Conservation (phyloP, 2,888 invertebrate species). For the Epirrhoe tristata region DNA sequence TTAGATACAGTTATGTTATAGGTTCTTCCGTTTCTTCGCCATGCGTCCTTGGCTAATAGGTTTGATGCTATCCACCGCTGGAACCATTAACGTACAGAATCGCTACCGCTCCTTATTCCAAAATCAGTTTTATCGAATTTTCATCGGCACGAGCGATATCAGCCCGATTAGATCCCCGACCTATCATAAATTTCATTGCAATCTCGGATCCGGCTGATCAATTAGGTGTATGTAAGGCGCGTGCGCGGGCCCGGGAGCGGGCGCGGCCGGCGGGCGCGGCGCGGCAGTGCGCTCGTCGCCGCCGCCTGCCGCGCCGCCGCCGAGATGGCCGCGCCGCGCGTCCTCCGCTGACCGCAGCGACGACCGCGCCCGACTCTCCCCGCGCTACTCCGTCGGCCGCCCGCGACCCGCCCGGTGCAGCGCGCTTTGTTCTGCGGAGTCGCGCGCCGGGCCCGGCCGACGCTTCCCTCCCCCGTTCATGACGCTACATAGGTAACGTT, state of each 20-base stretch:
- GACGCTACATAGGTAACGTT: conserved; percentile 72
- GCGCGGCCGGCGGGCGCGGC: conserved; percentile 56
- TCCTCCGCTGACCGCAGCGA: conserved; percentile 70
- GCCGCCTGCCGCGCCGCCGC: conserved; percentile 76
- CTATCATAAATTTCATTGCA: conserved; percentile 83
- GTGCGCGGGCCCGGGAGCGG: conserved; percentile 50
- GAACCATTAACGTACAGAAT: conserved; percentile 13
- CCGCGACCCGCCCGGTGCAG: conserved; percentile 49
- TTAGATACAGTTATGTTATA: conserved; percentile 1
- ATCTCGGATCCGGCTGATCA: conserved; percentile 81
- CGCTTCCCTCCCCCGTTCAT: conserved; percentile 60
- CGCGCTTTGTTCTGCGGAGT: conserved; percentile 61
- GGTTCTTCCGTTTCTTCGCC: conserved; percentile 18
- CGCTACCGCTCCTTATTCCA: conserved; percentile 32
- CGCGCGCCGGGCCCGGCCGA: conserved; percentile 53
- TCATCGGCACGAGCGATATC: conserved; percentile 61
- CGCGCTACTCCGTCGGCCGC: conserved; percentile 59
- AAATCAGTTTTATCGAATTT: conserved; percentile 63
- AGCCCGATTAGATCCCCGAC: conserved; percentile 79
- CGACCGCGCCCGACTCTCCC: conserved; percentile 54
- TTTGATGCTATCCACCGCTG: conserved; percentile 16
- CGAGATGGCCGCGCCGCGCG: conserved; percentile 78
- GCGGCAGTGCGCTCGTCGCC: conserved; percentile 76
- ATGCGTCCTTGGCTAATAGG: conserved; percentile 25
- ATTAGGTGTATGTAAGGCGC: conserved; percentile 57